phyloP scores from a whole-genome alignment of 2,797 vertebrate genomes.

The Taenioides sp. region DNA sequence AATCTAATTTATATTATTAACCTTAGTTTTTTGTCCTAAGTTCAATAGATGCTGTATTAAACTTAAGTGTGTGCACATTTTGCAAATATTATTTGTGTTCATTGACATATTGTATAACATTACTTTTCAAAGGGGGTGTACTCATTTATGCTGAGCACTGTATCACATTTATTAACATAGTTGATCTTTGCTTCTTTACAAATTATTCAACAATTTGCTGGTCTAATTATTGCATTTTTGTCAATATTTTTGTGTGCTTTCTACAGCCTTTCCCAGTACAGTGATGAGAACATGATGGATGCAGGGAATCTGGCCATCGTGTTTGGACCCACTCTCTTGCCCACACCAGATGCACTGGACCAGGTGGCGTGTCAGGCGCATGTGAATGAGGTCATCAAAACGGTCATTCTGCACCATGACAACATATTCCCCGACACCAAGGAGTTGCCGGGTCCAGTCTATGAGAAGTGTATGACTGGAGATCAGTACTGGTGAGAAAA shows the following conservation, averaged over 20 bases:
- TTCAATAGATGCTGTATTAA: too few species aligned
- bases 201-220: not conserved
- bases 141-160: too few species aligned
- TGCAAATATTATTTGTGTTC: too few species aligned
- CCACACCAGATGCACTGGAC: conserved; percentile 94
- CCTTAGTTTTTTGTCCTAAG: too few species aligned
- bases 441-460: conserved; percentile 94
- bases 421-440: conserved; percentile 95
- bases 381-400: conserved; percentile 97
- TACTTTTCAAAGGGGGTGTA: too few species aligned
- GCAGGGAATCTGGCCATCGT: conserved; percentile 97
- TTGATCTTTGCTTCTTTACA: conserved; percentile 32
- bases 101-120: too few species aligned
- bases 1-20: too few species aligned
- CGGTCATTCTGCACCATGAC: conserved; percentile 97
- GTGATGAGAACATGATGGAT: conserved; percentile 99
- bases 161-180: not conserved
- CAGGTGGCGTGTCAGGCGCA: conserved; percentile 98
- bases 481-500: conserved; percentile 95
- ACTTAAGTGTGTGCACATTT: too few species aligned
- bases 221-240: not conserved
- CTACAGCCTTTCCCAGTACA: conserved; percentile 94
- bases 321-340: conserved; percentile 96
- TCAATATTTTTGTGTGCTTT: not conserved
- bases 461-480: conserved; percentile 98